phyloP scores from a whole-genome alignment of 2,888 invertebrate species.

The Hyposoter dolosus region DNA sequence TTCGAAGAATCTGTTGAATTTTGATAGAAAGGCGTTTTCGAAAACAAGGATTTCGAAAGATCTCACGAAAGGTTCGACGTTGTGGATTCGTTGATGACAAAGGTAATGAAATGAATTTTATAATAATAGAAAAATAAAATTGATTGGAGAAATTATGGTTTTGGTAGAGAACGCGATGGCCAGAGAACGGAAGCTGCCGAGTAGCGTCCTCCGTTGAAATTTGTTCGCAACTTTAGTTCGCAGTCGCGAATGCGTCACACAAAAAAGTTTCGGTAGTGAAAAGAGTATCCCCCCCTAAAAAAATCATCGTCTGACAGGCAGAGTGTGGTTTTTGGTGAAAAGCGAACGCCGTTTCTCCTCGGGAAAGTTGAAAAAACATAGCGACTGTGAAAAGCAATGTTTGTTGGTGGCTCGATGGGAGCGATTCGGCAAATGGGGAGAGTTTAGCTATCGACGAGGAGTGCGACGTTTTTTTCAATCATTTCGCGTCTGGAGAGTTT shows the following conservation, averaged over 20 bases:
- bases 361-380: neutral
- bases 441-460: neutral
- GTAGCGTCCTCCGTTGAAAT: neutral
- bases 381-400: neutral
- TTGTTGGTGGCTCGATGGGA: neutral
- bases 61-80: no score
- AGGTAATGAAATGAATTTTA: no score
- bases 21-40: no score
- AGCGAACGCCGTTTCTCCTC: conserved; percentile 1
- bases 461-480: neutral
- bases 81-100: no score
- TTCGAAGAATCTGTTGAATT: no score
- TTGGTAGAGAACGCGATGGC: no score
- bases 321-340: conserved; percentile 1
- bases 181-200: neutral
- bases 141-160: no score
- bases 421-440: neutral
- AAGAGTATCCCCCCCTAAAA: neutral
- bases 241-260: conserved; percentile 13
- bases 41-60: no score
- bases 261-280: neutral
- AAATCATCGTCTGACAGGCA: conserved; percentile 30
- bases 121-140: no score
- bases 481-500: neutral
- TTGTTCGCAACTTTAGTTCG: neutral